Base-by-base conservation (phyloP, 2,888 invertebrate genomes). In the Melinaea marsaeus region DNA sequence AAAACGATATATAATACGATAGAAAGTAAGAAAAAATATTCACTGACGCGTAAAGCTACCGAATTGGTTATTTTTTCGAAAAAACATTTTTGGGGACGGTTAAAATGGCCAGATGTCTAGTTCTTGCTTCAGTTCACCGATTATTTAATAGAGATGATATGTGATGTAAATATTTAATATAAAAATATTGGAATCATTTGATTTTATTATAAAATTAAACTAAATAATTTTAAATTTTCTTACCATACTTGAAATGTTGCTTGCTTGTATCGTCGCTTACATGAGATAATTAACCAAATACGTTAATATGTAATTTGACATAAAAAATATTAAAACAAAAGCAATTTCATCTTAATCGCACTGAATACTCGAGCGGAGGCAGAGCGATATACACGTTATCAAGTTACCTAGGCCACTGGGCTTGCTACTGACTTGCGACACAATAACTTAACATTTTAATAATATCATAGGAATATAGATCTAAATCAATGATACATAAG, bases 321-420 rank as follows among this genome's bases (percentile, higher is more conserved):
- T 68, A 75, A 66, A 80, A 84, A 85, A 83, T 80, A 80, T 71
- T 80, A 81, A 83, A 85, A 87, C 79, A 86, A 88, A 85, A 86
- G 79, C 78, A 81, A 82, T 78, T 84, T 85, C 82, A 79, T 84
- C 85, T 89, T 89, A 86, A 90, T 89, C 86, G 83, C 83, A 83
- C 84, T 84, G 85, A 90, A 89, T 88, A 89, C 86, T 88, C 75
- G 82, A 83, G 81, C 84, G 83, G 80, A 83, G 84, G 88, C 84
- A 85, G 83, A 87, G 81, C 81, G 85, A 88, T 89, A 88, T 87
- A 85, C 89, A 89, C 80, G 81, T 85, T 88, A 84, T 90, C 88
- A 78, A 81, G 85, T 90, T 90, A 90, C 90, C 90, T 90, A 90
- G 90, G 90, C 90, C 90, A 90, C 90, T 89, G 90, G 89, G 85